Conservation (phyloP, 2,888 invertebrate species). For the Tipula unca region DNA sequence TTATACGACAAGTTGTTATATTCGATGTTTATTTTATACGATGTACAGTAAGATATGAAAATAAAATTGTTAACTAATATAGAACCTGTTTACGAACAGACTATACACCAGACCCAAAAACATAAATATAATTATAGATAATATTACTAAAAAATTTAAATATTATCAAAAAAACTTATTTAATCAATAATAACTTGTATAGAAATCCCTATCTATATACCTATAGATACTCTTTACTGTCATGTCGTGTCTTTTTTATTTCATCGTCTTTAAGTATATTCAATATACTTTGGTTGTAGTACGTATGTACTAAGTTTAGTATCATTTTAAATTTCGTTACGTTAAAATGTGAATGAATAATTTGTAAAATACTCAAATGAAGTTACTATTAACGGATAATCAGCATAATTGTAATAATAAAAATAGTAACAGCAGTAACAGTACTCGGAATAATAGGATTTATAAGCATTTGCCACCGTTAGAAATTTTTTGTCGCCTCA, state of each 20-base stretch:
- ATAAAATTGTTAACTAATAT: neutral
- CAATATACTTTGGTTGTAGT: too few relatives aligned
- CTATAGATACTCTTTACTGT: neutral
- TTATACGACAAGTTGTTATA: neutral
- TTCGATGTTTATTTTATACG: neutral
- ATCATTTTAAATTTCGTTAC: neutral
- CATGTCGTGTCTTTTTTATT: neutral
- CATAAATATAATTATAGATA: neutral
- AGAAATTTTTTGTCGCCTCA: neutral
- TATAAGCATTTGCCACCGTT: neutral
- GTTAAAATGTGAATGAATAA: neutral
- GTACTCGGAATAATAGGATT: neutral
- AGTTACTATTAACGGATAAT: neutral
- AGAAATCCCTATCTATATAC: neutral
- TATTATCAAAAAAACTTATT: neutral
- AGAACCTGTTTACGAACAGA: neutral
- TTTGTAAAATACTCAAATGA: neutral
- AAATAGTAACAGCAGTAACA: neutral
- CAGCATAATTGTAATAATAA: neutral
- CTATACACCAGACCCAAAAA: neutral
- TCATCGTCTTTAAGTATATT: neutral
- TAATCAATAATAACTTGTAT: neutral
- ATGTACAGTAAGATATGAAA: neutral
- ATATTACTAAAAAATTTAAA: neutral
- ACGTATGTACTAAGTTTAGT: neutral